Base-by-base conservation (phyloP, 2,797 vertebrate genomes). In the Galago senegalensis region DNA sequence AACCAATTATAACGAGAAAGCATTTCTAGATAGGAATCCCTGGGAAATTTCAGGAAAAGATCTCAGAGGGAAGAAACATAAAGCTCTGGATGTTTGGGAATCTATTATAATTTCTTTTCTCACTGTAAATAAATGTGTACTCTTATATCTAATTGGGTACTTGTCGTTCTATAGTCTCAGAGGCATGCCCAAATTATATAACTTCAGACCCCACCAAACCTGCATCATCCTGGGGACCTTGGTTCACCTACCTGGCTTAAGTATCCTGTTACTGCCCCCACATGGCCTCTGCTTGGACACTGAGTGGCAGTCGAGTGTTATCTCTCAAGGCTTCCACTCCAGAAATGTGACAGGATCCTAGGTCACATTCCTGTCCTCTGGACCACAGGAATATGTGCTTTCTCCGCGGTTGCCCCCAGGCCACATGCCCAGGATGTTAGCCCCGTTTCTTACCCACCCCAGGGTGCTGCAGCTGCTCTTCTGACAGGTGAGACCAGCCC, bases 61-160 rank as follows among this genome's bases (percentile, higher is more conserved):
- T 60, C 72, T 88, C 12, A 72, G 21, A 23, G n/a, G 40, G 49
- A 83, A 20, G 70, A 58, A 88, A 49, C 3, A 7, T 31, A 16
- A 43, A 77, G 70, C 25, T 80, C 49, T 13, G 69, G 75, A 27
- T 0, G 21, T 20, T 21, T 61, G 23, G 63, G 16, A 79, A 80
- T 49, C 29, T 79, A 34, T 14, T 53, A 7, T 58, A 31, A 73
- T 90, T 83, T 90, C 63, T 84, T 85, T 72, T 43, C 37, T 49
- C 43, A 67, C 43, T 65, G 49, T 49, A 56, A 93, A 61, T 80
- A 56, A 93, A 3, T 61, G 61, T 58, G 81, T 83, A 53, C 37
- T 16, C 80, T 85, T 27, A 12, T 43, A 89, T 46, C 20, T 65
- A 75, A 61, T 25, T n/a, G 12, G 8, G 14, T 73, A 20, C 43